Evolutionary conservation across 2,113 vertebrate species (phyloP), one percentile per base, ranked within the genome.

Genomic region (Anolis carolinensis): DNA sequence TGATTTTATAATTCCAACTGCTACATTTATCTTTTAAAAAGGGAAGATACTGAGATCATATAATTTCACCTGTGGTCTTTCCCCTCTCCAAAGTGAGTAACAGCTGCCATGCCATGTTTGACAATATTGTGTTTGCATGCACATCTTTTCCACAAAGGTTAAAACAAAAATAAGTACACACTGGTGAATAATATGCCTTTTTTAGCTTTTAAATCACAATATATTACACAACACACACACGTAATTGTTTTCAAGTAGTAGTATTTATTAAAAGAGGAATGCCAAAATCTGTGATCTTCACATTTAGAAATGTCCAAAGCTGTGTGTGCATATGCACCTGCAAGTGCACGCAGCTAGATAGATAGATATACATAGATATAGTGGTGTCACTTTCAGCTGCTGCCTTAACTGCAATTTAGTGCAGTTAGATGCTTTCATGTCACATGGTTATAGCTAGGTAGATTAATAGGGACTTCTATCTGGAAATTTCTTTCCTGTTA

Each of bases 401-500:
- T 0, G 0, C 85, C 14, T 93, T 94, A 88, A 23, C 88, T 88
- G 86, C 89, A 92, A 91, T 93, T 94, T 85, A 87, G 77, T 75
- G 88, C 92, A 92, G 89, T 92, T 94, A 92, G 92, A 91, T 94
- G 92, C 89, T 94, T 95, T 95, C 88, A 48, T 89, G 94, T 96
- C 96, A 95, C 92, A 89, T 93, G 95, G 94, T 93, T 95, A 94
- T 92, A 95, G 95, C 94, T 92, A 95, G 93, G 93, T 90, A 95
- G 96, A 97, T 98, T 97, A 97, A 98, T 96, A 97, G 96, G 95
- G 94, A 96, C 95, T 96, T 96, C 96, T 97, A 96, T 97, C 97
- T 98, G 97, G 96, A 98, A 97, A 97, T 97, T 97, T 98, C 97
- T 97, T 96, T 93, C 93, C 93, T 96, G 98, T 97, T 97, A 98